Percentiles rank a stretch among this genome's conserved stretches.
Conservation (phyloP, 2,113 vertebrate species). For the Cyprinodon brontotheroides region DNA sequence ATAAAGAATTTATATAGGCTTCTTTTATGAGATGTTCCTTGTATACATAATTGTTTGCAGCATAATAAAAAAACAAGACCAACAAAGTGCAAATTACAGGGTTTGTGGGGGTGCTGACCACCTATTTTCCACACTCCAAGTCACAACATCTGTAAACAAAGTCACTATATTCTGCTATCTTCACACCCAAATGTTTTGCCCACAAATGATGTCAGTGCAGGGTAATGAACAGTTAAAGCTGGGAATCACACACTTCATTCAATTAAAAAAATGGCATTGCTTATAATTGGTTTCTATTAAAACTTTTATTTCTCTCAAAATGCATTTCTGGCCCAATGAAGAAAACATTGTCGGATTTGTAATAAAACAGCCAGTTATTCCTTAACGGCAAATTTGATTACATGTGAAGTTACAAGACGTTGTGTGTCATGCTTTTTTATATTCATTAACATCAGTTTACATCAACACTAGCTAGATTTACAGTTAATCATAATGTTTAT, state of each 20-base stretch:
- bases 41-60: slow-evolving; percentile 74
- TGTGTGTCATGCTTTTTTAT: background rate
- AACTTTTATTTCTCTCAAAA: slow-evolving; percentile 15
- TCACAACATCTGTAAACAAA: slow-evolving; percentile 69
- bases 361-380: background rate
- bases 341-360: background rate
- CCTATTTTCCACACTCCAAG: slow-evolving; percentile 64
- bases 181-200: slow-evolving; percentile 56
- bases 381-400: background rate
- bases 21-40: slow-evolving; percentile 75
- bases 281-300: slow-evolving; percentile 38
- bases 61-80: slow-evolving; percentile 67
- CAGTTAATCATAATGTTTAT: background rate
- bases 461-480: background rate
- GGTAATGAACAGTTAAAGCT: slow-evolving; percentile 49
- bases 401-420: background rate
- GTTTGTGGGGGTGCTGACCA: slow-evolving; percentile 69
- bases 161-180: slow-evolving; percentile 53
- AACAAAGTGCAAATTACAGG: slow-evolving; percentile 72
- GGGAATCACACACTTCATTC: slow-evolving; percentile 38
- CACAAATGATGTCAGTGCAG: slow-evolving; percentile 66
- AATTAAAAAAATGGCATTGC: slow-evolving; percentile 44
- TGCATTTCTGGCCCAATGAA: slow-evolving; percentile 2
- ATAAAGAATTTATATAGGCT: slow-evolving; percentile 77
- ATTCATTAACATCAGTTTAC: background rate